Base-by-base conservation (phyloP, 2,113 vertebrate genomes). In the Rutilus rutilus region DNA sequence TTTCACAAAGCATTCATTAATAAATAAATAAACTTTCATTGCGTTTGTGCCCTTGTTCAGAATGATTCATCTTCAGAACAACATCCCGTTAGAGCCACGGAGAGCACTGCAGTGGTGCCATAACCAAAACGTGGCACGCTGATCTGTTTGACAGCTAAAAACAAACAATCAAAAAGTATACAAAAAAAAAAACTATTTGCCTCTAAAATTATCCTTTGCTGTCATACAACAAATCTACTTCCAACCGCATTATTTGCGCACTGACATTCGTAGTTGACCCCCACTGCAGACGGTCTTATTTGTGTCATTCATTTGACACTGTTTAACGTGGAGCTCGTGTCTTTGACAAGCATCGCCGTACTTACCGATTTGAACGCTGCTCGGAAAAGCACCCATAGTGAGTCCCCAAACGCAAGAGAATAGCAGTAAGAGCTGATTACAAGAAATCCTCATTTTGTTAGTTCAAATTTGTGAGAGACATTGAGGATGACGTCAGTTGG, bases 361-460 rank as follows among this genome's bases (percentile, higher is more conserved):
- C 97, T 99, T 94, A 99, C 98, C 98, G 96, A 99, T 99, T 94
- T 99, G 98, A 91, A 99, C 98, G 85, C 97, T 99, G 97, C 97
- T 99, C 91, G 98, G 98, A 96, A 99, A 99, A 95, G 98, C 98
- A 95, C 98, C 98, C 94, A 98, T 96, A 92, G 96, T 95, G 94
- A 99, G 95, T 93, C 96, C 97, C 97, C 96, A 98, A 93, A 98
- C 97, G 95, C 96, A 95, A 92, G 97, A 97, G 96, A 97, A 97
- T 91, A 98, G 95, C 93, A 98, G 95, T 94, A 98, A 94, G 97
- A 99, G 96, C 95, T 98, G 97, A 94, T 95, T 96, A 95, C 95
- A 96, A 95, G 94, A 97, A 97, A 97, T 98, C 98, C 97, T 98
- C 98, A 99, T 99, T 95, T 97, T 89, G 95, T 94, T 97, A 93